These are phyloP conservation scores for Lucifuga dentata DNA, from an alignment of 2,113 vertebrate genomes.

Conservation along the genomic window DNA sequence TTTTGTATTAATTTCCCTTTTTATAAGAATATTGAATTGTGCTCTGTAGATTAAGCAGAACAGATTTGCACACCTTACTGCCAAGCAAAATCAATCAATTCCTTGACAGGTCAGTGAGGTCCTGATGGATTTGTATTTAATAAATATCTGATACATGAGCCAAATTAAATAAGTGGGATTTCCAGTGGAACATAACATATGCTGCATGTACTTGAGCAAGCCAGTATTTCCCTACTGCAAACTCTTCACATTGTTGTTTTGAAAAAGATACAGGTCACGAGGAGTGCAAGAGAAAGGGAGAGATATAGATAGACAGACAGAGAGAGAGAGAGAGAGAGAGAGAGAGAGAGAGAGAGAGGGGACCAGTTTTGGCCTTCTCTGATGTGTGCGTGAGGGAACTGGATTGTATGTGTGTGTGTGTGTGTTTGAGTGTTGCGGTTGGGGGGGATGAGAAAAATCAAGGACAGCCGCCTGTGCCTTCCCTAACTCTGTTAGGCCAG, in stretches of 20 bases:
- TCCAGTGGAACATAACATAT: conserved; percentile 11
- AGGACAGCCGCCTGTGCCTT: conserved; percentile 73
- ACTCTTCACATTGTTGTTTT: conserved; percentile 36
- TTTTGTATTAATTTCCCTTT: too few relatives aligned
- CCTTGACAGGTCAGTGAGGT: conserved; percentile 7
- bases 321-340: conserved; percentile 21
- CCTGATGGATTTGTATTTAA: conserved; percentile 15
- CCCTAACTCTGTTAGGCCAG: conserved; percentile 76
- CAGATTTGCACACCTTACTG: too few relatives aligned
- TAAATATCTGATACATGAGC: conserved; percentile 18
- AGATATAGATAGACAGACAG: conserved; percentile 31
- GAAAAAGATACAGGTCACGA: too few relatives aligned
- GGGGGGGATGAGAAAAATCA: conserved; percentile 70
- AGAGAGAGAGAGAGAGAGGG: conserved; percentile 47
- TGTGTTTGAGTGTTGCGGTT: conserved; percentile 20
- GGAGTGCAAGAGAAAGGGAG: conserved; percentile 34
- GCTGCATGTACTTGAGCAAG: conserved; percentile 23
- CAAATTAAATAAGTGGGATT: conserved; percentile 19
- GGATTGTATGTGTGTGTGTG: conserved; percentile 35
- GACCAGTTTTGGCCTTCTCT: conserved; percentile 47
- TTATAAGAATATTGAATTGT: too few relatives aligned
- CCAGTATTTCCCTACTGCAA: conserved; percentile 31
- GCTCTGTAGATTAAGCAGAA: too few relatives aligned
- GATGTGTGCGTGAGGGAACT: conserved; percentile 35
- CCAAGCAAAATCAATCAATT: too few relatives aligned